phyloP scores from a whole-genome alignment of 2,113 vertebrate species.

The Tursiops truncatus region DNA sequence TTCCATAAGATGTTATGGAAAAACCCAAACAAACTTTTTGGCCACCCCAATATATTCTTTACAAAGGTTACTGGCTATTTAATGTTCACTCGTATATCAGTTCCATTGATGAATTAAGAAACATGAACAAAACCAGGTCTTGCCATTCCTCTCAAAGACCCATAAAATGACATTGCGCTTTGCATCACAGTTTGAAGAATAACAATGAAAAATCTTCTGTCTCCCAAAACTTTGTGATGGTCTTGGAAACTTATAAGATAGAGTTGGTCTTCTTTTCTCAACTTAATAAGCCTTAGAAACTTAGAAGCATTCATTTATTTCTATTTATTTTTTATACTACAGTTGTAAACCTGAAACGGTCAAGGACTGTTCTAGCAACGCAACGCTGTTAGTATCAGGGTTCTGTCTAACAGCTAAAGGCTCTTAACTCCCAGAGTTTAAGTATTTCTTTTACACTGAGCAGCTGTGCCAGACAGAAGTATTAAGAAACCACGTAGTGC shows the following conservation, averaged over 20 bases:
- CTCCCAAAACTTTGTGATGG: neutral
- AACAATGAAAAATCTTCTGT: neutral
- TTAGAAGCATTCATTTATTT: neutral
- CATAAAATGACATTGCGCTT: neutral
- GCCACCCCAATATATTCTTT: neutral
- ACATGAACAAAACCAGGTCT: neutral
- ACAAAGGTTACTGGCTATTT: neutral
- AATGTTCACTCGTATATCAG: neutral
- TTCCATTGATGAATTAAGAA: neutral
- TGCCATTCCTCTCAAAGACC: neutral
- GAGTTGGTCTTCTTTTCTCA: neutral
- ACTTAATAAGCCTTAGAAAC: neutral
- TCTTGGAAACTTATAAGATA: neutral
- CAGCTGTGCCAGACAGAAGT: neutral
- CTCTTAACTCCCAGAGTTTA: neutral
- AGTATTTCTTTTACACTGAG: accelerated
- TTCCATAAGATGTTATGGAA: too few relatives aligned
- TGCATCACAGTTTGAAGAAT: neutral
- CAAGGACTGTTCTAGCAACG: neutral
- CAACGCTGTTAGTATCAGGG: neutral
- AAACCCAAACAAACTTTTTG: too few relatives aligned
- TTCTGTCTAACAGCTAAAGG: neutral
- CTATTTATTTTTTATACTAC: neutral
- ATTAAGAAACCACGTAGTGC: neutral
- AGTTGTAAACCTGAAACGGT: neutral